phyloP scores from a whole-genome alignment of 2,888 invertebrate species.

The Bedellia somnulentella region DNA sequence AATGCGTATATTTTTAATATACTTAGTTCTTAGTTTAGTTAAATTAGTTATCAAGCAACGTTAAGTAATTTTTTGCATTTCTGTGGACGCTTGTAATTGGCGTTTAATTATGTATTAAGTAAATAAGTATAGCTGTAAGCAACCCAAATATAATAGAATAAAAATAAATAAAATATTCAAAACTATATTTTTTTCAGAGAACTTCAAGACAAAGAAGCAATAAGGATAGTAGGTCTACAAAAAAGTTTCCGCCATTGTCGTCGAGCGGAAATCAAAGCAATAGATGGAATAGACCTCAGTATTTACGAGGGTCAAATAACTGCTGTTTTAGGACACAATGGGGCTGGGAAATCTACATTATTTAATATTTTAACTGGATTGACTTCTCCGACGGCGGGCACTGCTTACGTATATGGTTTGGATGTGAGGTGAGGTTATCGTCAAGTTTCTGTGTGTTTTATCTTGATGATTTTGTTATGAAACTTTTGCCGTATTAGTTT shows the following conservation, averaged over 20 bases:
- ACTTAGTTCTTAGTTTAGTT: too few species aligned
- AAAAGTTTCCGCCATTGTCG: conserved; percentile 73
- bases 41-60: too few species aligned
- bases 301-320: conserved; percentile 87
- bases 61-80: too few species aligned
- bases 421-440: conserved; percentile 64
- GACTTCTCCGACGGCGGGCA: conserved; percentile 73
- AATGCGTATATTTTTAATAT: too few species aligned
- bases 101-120: too few species aligned
- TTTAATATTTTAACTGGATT: conserved; percentile 84
- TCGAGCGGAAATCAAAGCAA: conserved; percentile 69
- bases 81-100: too few species aligned
- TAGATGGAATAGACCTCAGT: conserved; percentile 76
- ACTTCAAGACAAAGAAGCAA: conserved; percentile 73
- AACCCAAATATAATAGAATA: too few species aligned
- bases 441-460: background rate
- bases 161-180: too few species aligned
- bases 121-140: too few species aligned
- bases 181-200: conserved; percentile 32
- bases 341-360: conserved; percentile 84
- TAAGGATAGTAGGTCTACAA: conserved; percentile 71
- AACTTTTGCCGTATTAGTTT: too few species aligned
- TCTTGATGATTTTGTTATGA: background rate
- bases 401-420: conserved; percentile 74
- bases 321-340: conserved; percentile 83